phyloP scores from a whole-genome alignment of 2,888 invertebrate species.

The Muschampia staudingeri region DNA sequence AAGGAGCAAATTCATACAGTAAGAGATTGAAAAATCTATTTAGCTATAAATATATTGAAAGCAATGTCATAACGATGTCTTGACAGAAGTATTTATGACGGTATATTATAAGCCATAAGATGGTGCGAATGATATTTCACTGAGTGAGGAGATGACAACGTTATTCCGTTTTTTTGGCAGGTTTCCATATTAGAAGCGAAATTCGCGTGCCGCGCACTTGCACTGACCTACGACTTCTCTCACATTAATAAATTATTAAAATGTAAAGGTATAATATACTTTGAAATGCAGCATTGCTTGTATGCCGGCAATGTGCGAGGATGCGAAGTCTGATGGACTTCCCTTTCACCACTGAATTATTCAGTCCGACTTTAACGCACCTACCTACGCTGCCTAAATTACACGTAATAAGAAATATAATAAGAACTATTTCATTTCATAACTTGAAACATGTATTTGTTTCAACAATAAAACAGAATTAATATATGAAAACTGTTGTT shows the following conservation, averaged over 20 bases:
- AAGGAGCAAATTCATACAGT: too few species aligned
- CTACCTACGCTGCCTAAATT: neutral
- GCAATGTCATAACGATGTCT: too few species aligned
- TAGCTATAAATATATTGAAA: too few species aligned
- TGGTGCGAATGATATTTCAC: slow-evolving; percentile 28
- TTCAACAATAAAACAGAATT: neutral
- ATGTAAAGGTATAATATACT: neutral
- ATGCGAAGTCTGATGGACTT: neutral
- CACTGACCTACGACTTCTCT: slow-evolving; percentile 33
- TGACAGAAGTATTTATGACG: too few species aligned
- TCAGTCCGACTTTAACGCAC: neutral
- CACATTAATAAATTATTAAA: slow-evolving; percentile 14
- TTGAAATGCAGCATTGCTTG: neutral
- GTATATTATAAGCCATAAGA: slow-evolving; percentile 14
- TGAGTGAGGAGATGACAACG: slow-evolving; percentile 33
- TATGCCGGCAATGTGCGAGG: neutral
- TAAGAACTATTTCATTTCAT: neutral
- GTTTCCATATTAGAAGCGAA: neutral
- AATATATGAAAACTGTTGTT: slow-evolving; percentile 2
- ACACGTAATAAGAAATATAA: too few species aligned
- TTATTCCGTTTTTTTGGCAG: slow-evolving; percentile 31
- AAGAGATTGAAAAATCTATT: too few species aligned
- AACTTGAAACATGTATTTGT: neutral
- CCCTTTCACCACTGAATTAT: neutral
- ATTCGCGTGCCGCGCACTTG: slow-evolving; percentile 21